A percentile compares a stretch with the other conserved stretches of the same genome.
Conservation (phyloP, 1,140 invertebrate species). For the Drosophila nigrodunni region DNA sequence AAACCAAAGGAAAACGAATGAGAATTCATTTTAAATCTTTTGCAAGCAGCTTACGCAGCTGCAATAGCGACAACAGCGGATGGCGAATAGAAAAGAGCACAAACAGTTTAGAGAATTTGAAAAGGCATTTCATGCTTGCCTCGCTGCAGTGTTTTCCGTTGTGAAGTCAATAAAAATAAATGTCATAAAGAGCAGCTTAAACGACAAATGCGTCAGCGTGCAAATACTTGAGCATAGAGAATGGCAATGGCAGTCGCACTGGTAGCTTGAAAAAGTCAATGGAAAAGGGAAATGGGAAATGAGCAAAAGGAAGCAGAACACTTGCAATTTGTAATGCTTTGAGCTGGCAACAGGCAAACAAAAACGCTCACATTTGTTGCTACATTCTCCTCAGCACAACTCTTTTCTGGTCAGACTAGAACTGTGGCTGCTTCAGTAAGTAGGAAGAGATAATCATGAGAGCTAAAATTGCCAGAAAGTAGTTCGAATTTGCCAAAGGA, state of each 20-base stretch:
- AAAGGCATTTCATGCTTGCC: constrained; percentile 43
- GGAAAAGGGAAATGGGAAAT: neutral
- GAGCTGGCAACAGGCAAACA: constrained; percentile 17
- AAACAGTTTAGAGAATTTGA: constrained; percentile 42
- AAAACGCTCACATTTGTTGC: neutral
- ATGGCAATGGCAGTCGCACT: constrained; percentile 6
- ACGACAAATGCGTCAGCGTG: constrained; percentile 60
- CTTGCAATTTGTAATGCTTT: constrained; percentile 4
- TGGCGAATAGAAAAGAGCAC: constrained; percentile 8
- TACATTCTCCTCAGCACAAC: neutral
- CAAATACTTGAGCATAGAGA: constrained; percentile 54
- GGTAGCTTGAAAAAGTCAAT: neutral
- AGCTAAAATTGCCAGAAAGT: neutral
- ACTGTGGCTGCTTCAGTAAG: neutral
- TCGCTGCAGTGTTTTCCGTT: constrained; percentile 33
- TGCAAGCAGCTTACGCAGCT: constrained; percentile 62
- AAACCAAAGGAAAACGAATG: constrained; percentile 23
- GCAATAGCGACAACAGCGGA: neutral
- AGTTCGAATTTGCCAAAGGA: constrained; percentile 13
- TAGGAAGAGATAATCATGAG: neutral
- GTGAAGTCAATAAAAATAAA: constrained; percentile 80
- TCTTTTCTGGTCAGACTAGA: neutral
- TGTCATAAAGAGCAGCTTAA: constrained; percentile 79
- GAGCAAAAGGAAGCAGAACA: neutral
- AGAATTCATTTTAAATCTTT: constrained; percentile 53